Percentiles rank a stretch among this genome's conserved stretches.
Evolutionary conservation across 2,113 vertebrate genomes (phyloP).

Genomic region (Zingel zingel): DNA sequence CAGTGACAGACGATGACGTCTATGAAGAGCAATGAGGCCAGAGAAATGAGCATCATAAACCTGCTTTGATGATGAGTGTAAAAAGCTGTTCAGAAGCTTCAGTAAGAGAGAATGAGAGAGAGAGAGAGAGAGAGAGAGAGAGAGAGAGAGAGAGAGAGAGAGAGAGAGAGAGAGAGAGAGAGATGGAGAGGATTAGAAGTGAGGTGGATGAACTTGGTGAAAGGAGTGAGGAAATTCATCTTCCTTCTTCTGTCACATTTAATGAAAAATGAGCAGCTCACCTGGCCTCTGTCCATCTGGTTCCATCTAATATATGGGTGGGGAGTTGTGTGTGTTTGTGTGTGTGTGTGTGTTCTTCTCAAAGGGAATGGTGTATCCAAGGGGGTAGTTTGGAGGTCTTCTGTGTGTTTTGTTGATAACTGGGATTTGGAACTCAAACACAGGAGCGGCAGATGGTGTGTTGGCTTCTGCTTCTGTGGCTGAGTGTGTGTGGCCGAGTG

Average conservation of each 20-base stretch:
- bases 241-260: constrained; percentile 59
- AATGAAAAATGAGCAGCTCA: constrained; percentile 63
- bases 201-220: constrained; percentile 52
- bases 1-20: constrained; percentile 62
- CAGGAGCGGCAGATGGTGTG: constrained; percentile 82
- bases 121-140: background rate
- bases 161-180: background rate
- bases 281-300: constrained; percentile 48
- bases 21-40: constrained; percentile 69
- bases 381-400: constrained; percentile 70
- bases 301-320: constrained; percentile 59
- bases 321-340: constrained; percentile 33
- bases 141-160: background rate
- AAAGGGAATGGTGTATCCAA: constrained; percentile 59
- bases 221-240: constrained; percentile 64
- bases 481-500: constrained; percentile 26
- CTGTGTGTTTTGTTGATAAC: constrained; percentile 85
- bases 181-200: constrained; percentile 54
- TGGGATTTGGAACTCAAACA: constrained; percentile 83
- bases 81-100: constrained; percentile 30
- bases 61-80: constrained; percentile 68
- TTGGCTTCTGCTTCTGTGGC: constrained; percentile 74
- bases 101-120: background rate
- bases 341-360: constrained; percentile 35
- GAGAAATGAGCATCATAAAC: constrained; percentile 67